Evolutionary conservation across 2,797 vertebrate species (phyloP).

Genomic region (Sebastes cheni): DNA sequence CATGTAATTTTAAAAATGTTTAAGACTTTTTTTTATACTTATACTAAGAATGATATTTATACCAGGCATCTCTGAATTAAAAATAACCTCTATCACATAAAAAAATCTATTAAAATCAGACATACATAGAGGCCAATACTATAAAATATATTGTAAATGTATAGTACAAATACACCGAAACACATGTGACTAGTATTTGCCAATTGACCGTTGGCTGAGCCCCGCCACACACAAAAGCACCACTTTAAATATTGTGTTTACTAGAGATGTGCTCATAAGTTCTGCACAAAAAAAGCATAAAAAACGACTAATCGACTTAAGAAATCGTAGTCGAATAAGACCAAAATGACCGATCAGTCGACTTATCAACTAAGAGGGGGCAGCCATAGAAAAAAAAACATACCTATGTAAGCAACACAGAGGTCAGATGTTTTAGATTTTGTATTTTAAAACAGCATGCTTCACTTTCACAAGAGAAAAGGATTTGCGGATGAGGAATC

Average conservation of each 20-base stretch:
- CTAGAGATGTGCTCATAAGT: no score
- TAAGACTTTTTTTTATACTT: no score
- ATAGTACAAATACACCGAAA: not conserved
- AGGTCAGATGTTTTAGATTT: not conserved
- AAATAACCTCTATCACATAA: not conserved
- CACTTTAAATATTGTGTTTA: no score
- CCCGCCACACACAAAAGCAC: no score
- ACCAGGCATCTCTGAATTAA: not conserved
- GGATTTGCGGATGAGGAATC: not conserved
- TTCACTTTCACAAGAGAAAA: not conserved
- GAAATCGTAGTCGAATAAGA: no score
- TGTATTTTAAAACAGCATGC: accelerated
- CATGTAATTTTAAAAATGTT: not conserved
- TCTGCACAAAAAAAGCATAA: accelerated
- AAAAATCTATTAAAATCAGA: not conserved
- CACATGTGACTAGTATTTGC: not conserved
- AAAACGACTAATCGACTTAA: no score
- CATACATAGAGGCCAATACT: not conserved
- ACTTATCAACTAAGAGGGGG: no score
- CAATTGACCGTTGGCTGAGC: not conserved
- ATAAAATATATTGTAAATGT: not conserved
- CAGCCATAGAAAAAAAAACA: not conserved
- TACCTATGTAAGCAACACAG: not conserved
- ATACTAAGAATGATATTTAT: no score
- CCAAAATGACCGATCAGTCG: no score